Conservation (phyloP, 1,140 invertebrate species). For the Vollenhovia emeryi region DNA sequence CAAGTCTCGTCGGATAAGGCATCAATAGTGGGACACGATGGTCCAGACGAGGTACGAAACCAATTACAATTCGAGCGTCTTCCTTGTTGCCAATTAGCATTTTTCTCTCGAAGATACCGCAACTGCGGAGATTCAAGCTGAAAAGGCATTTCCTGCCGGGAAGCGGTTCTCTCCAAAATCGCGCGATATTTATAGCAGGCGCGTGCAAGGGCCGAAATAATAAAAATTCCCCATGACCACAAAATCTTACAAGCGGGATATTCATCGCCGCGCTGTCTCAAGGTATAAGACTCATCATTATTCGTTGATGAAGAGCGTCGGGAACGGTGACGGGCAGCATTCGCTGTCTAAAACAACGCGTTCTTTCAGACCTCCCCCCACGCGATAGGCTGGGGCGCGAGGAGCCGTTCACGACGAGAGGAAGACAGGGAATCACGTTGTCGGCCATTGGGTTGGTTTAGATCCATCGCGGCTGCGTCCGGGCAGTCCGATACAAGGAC, state of each 20-base stretch:
- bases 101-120: neutral
- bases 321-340: constrained; percentile 72
- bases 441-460: constrained; percentile 62
- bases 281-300: constrained; percentile 80
- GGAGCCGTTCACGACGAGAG: constrained; percentile 70
- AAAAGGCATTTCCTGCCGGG: constrained; percentile 22
- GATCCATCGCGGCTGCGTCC: constrained; percentile 62
- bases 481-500: constrained; percentile 65
- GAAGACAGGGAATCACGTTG: constrained; percentile 71
- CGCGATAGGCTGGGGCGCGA: constrained; percentile 40
- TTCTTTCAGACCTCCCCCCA: constrained; percentile 72
- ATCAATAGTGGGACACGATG: neutral
- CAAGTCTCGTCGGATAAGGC: neutral
- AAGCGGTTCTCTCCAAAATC: neutral
- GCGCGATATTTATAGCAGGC: constrained; percentile 48
- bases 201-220: neutral
- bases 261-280: constrained; percentile 72
- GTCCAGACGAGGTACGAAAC: neutral
- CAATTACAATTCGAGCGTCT: neutral
- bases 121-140: neutral
- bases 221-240: constrained; percentile 57
- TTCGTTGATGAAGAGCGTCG: constrained; percentile 79
- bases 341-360: constrained; percentile 75
- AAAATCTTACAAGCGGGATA: constrained; percentile 71
- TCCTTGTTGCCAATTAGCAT: neutral